Evolutionary conservation across 2,888 invertebrate species (phyloP), one percentile per base, ranked within the genome.

Genomic region (Colletes collaris): DNA sequence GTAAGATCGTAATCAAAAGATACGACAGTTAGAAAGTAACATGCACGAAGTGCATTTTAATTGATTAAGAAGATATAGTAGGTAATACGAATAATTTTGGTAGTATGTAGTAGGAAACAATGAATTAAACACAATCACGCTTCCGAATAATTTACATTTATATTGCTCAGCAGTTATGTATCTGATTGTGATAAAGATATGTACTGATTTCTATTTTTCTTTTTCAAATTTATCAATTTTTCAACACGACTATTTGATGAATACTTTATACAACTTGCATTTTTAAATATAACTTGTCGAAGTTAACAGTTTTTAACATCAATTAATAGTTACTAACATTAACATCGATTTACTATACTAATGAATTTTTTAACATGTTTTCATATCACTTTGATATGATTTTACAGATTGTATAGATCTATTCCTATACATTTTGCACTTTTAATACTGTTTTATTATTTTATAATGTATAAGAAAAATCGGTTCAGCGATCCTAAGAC

Each of bases 1-100:
- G 46, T 67, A 66, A 16, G 52, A 81, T 68, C 56, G 68, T 64
- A 19, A 64, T 52, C n/a, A 37, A 69, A 72, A 52, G 10, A 13
- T 56, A 69, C 49, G 35, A 49, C 70, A 73, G 73, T 59, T n/a
- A 68, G 16, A 70, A 73, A 63, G 10, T 66, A 56, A 59, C 10
- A 56, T 64, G 77, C 64, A 80, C 67, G 49, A 70, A 67, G 67
- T 80, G 81, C 69, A 73, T 72, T 46, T 50, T 70, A 73, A 71
- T 65, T 64, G 55, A 40, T 55, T 65, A 66, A 68, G 16, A 7
- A 13, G 11, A 49, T 53, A 2, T 27, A n/a, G 19, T 62, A 70
- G 27, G 46, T 64, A 75, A 63, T 74, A 62, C 50, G 10, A 44
- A 55, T 59, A 40, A 49, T 16, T 64, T 66, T 56, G 27, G 62